Percentiles rank a stretch among this genome's conserved stretches.
These are phyloP conservation scores for Sinotaia quadrata DNA, from an alignment of 2,888 invertebrate species.

Conservation along the genomic window DNA sequence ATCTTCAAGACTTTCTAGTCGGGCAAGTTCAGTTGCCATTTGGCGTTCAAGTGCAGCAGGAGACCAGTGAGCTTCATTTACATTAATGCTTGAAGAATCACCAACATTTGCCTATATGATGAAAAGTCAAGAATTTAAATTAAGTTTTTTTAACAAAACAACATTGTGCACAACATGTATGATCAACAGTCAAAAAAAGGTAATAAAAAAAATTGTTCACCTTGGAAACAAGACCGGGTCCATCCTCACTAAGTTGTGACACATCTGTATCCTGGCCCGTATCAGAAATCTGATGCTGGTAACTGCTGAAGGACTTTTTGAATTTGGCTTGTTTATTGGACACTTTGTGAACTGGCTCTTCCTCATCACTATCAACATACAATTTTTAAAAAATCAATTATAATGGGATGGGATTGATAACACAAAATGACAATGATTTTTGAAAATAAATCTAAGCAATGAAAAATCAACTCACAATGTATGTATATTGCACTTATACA, in stretches of 20 bases:
- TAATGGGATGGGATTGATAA: too few species aligned
- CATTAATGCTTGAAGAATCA: not conserved
- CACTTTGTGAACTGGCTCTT: slow-evolving; percentile 4
- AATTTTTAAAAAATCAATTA: too few species aligned
- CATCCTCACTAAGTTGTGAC: slow-evolving; percentile 37
- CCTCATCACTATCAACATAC: not conserved
- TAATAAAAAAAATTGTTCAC: not conserved
- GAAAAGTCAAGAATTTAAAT: not conserved
- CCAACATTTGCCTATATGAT: not conserved
- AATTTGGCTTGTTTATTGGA: not conserved
- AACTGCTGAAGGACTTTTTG: slow-evolving; percentile 1
- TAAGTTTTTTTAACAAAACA: not conserved
- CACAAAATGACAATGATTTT: too few species aligned
- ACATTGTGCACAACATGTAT: not conserved
- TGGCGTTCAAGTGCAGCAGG: slow-evolving; percentile 77
- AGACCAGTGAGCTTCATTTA: slow-evolving; percentile 67
- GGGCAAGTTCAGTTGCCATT: slow-evolving; percentile 78
- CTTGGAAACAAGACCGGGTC: slow-evolving; percentile 21
- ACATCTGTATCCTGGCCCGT: slow-evolving; percentile 34
- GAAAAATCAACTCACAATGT: too few species aligned
- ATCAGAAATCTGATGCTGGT: slow-evolving; percentile 27
- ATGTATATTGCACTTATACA: too few species aligned
- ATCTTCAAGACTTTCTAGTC: slow-evolving; percentile 78
- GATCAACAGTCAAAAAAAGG: not conserved
- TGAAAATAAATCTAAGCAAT: too few species aligned